phyloP scores from a whole-genome alignment of 2,797 vertebrate species.

The Sebastes baramenuke region DNA sequence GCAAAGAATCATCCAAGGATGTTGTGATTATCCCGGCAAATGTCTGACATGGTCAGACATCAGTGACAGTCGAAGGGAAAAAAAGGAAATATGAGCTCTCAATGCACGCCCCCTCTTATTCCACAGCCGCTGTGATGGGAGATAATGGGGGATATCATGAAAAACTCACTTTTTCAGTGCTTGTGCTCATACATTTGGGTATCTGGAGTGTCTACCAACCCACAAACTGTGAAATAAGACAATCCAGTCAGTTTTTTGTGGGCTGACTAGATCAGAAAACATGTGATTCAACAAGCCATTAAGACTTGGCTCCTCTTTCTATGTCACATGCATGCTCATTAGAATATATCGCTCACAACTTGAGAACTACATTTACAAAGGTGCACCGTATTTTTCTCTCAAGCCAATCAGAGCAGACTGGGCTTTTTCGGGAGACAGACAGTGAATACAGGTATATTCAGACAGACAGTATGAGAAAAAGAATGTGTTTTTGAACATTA shows the following conservation, averaged over 20 bases:
- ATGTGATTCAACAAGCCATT: background rate
- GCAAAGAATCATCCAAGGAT: background rate
- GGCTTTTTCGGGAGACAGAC: background rate
- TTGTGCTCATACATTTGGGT: background rate
- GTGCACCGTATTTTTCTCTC: background rate
- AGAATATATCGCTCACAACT: background rate
- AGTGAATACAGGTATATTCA: background rate
- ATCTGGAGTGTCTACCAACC: background rate
- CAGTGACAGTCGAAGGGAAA: background rate
- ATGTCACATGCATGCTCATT: background rate
- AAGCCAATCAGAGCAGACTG: background rate
- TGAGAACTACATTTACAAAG: background rate
- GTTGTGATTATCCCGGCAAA: background rate
- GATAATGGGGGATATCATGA: background rate
- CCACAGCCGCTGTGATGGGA: background rate
- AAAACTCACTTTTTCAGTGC: background rate
- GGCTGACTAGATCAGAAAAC: background rate
- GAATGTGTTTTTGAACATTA: background rate
- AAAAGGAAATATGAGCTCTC: background rate
- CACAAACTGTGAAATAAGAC: background rate
- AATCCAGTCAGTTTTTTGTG: background rate
- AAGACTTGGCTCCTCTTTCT: too few relatives aligned
- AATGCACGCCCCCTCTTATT: background rate
- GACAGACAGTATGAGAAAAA: background rate
- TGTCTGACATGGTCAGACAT: conserved; percentile 14